Conservation (phyloP, 2,888 invertebrate genomes). For the Dromius quadrimaculatus region DNA sequence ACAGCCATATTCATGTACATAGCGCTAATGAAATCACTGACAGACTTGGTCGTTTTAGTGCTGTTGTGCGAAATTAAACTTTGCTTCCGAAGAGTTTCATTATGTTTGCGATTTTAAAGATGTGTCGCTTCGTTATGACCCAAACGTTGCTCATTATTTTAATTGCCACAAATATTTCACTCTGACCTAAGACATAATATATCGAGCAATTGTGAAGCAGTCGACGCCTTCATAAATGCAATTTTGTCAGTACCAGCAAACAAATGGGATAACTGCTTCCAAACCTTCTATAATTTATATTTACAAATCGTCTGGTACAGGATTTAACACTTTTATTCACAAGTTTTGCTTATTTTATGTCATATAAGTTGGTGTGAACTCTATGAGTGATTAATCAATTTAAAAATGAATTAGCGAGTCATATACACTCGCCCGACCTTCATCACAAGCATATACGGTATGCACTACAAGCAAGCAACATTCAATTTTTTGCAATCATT, state of each 20-base stretch:
- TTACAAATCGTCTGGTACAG: too few species aligned
- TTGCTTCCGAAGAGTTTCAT: slow-evolving; percentile 29
- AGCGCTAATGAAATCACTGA: slow-evolving; percentile 45
- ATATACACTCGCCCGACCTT: neutral
- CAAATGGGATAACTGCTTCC: too few species aligned
- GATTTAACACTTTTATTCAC: slow-evolving; percentile 2
- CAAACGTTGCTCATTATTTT: slow-evolving; percentile 14
- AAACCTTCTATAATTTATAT: too few species aligned
- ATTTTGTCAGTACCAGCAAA: too few species aligned
- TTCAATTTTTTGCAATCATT: slow-evolving; percentile 24
- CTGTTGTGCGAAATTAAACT: slow-evolving; percentile 37
- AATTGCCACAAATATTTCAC: neutral
- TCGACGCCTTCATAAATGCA: too few species aligned
- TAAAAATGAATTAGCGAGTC: slow-evolving; percentile 30
- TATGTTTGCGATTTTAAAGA: slow-evolving; percentile 30
- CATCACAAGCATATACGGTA: neutral
- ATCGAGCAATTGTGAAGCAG: too few species aligned
- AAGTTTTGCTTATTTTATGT: neutral
- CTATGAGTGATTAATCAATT: slow-evolving; percentile 35
- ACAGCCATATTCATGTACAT: slow-evolving; percentile 46
- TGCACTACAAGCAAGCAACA: slow-evolving; percentile 32
- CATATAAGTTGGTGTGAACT: slow-evolving; percentile 14
- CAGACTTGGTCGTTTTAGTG: slow-evolving; percentile 38
- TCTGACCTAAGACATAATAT: too few species aligned
- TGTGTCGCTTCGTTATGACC: slow-evolving; percentile 12